Percentiles rank a stretch among this genome's conserved stretches.
Conservation (phyloP, 2,888 invertebrate species). For the Cerceris ruficornis region DNA sequence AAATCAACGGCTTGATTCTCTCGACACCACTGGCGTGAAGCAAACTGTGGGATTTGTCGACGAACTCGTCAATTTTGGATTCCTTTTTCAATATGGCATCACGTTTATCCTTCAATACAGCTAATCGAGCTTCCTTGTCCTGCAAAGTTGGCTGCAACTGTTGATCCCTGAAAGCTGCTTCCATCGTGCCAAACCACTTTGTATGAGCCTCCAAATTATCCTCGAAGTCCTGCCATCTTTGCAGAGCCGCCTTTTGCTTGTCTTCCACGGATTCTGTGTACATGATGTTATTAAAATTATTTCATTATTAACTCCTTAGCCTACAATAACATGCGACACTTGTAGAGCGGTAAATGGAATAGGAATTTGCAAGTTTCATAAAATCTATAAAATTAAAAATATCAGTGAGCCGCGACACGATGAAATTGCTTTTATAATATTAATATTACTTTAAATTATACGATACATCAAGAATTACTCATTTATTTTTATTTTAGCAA, state of each 20-base stretch:
- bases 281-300: no score
- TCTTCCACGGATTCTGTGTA: conserved; percentile 85
- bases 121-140: conserved; percentile 91
- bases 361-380: no score
- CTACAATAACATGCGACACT: no score
- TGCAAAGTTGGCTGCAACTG: conserved; percentile 90
- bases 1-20: conserved; percentile 92
- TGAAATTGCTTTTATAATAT: no score
- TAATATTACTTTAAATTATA: no score
- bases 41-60: conserved; percentile 94
- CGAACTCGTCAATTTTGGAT: conserved; percentile 92
- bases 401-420: no score
- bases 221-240: conserved; percentile 95
- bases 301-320: no score
- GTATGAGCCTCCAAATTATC: conserved; percentile 90
- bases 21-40: conserved; percentile 93
- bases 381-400: no score
- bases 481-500: no score
- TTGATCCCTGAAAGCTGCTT: conserved; percentile 93
- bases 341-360: no score
- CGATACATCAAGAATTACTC: no score
- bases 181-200: conserved; percentile 93
- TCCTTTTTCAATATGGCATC: conserved; percentile 91
- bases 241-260: conserved; percentile 88
- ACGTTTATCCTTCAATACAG: conserved; percentile 88